Conservation (phyloP, 2,888 invertebrate genomes). For the Drosophila putrida region DNA sequence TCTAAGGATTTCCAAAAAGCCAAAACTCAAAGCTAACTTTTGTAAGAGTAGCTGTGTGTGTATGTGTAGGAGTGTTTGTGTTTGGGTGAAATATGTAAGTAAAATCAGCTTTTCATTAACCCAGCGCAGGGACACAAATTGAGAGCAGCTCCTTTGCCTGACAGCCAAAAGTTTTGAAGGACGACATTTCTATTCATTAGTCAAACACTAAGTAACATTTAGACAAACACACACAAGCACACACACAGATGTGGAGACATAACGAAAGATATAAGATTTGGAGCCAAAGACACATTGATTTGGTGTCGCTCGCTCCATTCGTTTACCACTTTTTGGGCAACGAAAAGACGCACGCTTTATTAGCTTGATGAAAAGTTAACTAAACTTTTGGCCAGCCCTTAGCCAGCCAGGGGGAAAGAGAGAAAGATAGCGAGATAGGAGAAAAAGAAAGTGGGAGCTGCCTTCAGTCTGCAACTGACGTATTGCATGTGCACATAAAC, state of each 20-base stretch:
- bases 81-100: slow-evolving; percentile 44
- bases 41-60: slow-evolving; percentile 6
- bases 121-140: slow-evolving; percentile 39
- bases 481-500: slow-evolving; percentile 6
- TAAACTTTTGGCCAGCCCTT: slow-evolving; percentile 55
- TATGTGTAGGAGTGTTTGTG: slow-evolving; percentile 21
- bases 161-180: slow-evolving; percentile 67
- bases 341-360: slow-evolving; percentile 67
- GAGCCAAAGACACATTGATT: slow-evolving; percentile 67
- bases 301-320: slow-evolving; percentile 45
- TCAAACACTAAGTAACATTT: slow-evolving; percentile 43
- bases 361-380: slow-evolving; percentile 71
- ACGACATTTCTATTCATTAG: slow-evolving; percentile 77
- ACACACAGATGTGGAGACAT: slow-evolving; percentile 21
- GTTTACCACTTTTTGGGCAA: slow-evolving; percentile 36
- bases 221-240: slow-evolving; percentile 10
- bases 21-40: slow-evolving; percentile 60
- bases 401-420: background rate
- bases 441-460: background rate
- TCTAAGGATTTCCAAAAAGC: slow-evolving; percentile 44
- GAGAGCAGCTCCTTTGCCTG: slow-evolving; percentile 34
- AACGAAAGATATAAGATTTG: slow-evolving; percentile 30
- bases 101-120: slow-evolving; percentile 73
- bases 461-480: slow-evolving; percentile 36
- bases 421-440: background rate